Evolutionary conservation across 2,113 vertebrate species (phyloP).

Genomic region (Malurus alboscapulatus): DNA sequence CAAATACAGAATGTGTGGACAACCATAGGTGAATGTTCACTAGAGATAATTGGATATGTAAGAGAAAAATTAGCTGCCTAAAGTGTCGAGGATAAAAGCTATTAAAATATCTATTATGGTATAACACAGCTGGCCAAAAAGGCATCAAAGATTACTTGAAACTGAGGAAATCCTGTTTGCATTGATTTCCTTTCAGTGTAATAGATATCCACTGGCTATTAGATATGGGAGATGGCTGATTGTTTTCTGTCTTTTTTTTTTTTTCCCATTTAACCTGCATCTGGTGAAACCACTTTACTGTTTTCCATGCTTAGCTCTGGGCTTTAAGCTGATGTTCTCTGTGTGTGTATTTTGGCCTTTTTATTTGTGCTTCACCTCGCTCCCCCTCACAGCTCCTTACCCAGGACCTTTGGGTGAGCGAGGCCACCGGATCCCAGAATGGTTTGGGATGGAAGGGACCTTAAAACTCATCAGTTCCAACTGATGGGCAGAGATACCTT

Average conservation of each 20-base stretch:
- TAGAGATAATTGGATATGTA: constrained; percentile 45
- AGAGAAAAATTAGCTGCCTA: constrained; percentile 51
- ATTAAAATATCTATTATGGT: constrained; percentile 42
- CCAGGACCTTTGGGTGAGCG: background rate
- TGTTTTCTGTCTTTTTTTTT: background rate
- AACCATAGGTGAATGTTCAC: constrained; percentile 61
- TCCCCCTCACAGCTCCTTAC: background rate
- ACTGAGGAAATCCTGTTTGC: constrained; percentile 44
- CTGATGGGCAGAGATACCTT: background rate
- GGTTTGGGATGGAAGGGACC: background rate
- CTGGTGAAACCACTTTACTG: constrained; percentile 11
- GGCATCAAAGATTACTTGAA: constrained; percentile 59
- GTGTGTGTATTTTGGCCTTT: background rate
- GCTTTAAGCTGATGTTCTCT: background rate
- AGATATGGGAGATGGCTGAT: background rate
- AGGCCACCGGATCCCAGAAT: background rate
- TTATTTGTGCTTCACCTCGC: background rate
- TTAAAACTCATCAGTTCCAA: background rate
- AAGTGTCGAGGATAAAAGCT: constrained; percentile 52
- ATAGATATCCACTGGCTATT: constrained; percentile 23
- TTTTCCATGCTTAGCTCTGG: background rate
- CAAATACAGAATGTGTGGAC: constrained; percentile 61
- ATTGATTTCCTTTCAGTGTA: constrained; percentile 59
- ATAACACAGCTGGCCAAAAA: constrained; percentile 58
- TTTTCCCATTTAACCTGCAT: background rate